Percentiles rank a stretch among this genome's conserved stretches.
Evolutionary conservation across 2,888 invertebrate genomes (phyloP).

Genomic region (Andrena chrysosceles): DNA sequence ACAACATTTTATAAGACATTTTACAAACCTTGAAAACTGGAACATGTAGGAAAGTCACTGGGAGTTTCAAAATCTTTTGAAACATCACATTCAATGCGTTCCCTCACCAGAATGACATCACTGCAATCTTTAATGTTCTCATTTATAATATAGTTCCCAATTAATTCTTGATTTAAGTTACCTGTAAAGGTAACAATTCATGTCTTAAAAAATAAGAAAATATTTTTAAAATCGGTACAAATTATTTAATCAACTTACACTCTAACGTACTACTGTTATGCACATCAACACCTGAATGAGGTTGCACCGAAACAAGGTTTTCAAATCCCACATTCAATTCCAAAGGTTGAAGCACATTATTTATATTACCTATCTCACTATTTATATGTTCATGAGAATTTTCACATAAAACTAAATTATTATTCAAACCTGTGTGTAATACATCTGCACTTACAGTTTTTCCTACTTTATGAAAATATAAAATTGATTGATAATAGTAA

Average conservation of each 20-base stretch:
- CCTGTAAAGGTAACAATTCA: neutral
- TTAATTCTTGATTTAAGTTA: neutral
- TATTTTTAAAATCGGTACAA: neutral
- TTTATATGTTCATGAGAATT: neutral
- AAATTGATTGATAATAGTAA: neutral
- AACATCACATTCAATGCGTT: neutral
- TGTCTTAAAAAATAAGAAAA: neutral
- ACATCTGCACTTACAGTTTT: neutral
- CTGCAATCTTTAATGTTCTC: neutral
- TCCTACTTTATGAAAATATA: neutral
- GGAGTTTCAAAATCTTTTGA: neutral
- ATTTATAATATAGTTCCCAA: neutral
- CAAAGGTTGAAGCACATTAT: neutral
- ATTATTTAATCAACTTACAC: neutral
- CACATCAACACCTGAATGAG: neutral
- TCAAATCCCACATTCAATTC: neutral
- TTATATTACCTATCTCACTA: neutral
- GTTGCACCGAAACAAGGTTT: neutral
- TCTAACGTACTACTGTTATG: neutral
- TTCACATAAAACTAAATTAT: too few relatives aligned
- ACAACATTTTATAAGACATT: too few relatives aligned
- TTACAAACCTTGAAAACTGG: neutral
- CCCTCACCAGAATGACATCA: neutral
- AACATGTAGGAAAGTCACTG: neutral
- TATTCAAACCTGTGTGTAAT: neutral